Evolutionary conservation across 2,797 vertebrate species (phyloP).

Genomic region (Eulemur rubriventer): DNA sequence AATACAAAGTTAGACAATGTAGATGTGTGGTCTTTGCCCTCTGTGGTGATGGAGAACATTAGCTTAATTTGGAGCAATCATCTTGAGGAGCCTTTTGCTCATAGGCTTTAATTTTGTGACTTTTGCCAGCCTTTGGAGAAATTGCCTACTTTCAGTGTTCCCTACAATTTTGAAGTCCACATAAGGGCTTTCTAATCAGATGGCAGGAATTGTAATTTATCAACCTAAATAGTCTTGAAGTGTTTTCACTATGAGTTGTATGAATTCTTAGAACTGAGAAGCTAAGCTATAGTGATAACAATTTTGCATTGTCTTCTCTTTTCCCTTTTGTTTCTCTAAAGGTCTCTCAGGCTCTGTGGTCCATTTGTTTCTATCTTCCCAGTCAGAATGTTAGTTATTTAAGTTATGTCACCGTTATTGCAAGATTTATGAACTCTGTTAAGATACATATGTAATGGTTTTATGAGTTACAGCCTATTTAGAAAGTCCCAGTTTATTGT

Average conservation of each 20-base stretch:
- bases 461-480: neutral
- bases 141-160: neutral
- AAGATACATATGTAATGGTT: neutral
- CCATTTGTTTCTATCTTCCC: neutral
- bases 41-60: neutral
- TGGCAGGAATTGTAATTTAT: constrained; percentile 27
- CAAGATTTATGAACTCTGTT: neutral
- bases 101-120: neutral
- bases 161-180: constrained; percentile 21
- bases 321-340: neutral
- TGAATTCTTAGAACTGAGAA: constrained; percentile 47
- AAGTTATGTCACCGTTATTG: neutral
- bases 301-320: neutral
- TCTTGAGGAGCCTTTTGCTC: neutral
- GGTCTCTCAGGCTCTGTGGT: neutral
- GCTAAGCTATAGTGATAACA: neutral
- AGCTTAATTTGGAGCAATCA: neutral
- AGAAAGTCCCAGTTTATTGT: constrained; percentile 6
- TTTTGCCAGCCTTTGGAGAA: neutral
- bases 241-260: constrained; percentile 46
- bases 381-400: neutral
- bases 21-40: neutral
- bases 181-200: constrained; percentile 4
- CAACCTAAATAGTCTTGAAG: neutral
- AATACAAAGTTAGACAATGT: neutral